A percentile compares a stretch with the other conserved stretches of the same genome.
Conservation (phyloP, 35 echinoderm and acorn worm genomes). For the Strongylocentrotus purpuratus region DNA sequence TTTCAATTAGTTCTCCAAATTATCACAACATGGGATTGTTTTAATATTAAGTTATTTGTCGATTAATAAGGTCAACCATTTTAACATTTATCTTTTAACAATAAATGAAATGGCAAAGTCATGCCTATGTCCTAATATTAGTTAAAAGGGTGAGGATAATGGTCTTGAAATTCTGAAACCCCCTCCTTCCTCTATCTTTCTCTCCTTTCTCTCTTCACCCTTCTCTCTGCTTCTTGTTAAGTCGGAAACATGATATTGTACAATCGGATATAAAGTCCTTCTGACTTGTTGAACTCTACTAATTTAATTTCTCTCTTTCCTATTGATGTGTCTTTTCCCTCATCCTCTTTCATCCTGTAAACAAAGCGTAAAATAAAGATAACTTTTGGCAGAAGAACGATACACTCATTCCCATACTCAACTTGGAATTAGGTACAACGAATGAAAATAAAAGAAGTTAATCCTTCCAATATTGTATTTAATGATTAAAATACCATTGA, state of each 20-base stretch:
- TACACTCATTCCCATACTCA: neutral
- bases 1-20: too few species aligned
- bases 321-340: too few species aligned
- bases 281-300: neutral
- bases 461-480: neutral
- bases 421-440: neutral
- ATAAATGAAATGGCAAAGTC: too few species aligned
- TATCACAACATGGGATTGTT: too few species aligned
- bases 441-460: neutral
- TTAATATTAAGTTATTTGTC: too few species aligned
- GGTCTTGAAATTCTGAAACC: too few species aligned
- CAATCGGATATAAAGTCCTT: neutral
- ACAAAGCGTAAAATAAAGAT: neutral
- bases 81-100: too few species aligned
- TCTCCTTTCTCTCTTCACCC: neutral
- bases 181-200: too few species aligned
- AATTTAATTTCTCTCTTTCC: neutral
- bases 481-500: neutral
- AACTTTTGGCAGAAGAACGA: neutral
- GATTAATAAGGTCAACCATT: too few species aligned
- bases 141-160: too few species aligned
- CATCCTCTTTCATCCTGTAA: neutral
- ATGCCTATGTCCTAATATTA: too few species aligned
- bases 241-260: neutral
- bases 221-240: neutral